Evolutionary conservation across 2,113 vertebrate species (phyloP).

Genomic region (Apodemus sylvaticus): DNA sequence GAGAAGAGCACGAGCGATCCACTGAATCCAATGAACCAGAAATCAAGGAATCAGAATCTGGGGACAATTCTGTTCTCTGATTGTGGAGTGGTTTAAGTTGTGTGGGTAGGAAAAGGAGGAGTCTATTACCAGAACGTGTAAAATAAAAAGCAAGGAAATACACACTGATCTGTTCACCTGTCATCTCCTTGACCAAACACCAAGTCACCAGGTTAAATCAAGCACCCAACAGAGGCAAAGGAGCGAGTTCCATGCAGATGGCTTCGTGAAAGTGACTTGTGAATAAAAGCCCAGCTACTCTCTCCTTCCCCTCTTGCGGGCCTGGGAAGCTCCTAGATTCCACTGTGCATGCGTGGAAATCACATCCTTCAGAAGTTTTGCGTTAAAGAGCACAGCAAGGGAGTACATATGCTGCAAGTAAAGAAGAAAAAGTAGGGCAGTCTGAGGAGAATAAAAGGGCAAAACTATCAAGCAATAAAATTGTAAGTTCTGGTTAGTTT

Average conservation of each 20-base stretch:
- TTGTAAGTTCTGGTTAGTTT: slow-evolving; percentile 79
- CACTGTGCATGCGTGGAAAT: background rate
- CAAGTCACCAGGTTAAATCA: background rate
- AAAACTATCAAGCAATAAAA: slow-evolving; percentile 59
- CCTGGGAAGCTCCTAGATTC: background rate
- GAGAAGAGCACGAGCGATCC: rapidly evolving
- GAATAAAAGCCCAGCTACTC: background rate
- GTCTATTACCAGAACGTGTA: background rate
- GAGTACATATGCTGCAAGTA: background rate
- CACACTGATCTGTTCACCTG: background rate
- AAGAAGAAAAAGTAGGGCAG: slow-evolving; percentile 57
- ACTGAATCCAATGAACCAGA: background rate
- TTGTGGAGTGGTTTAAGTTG: background rate
- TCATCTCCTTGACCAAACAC: background rate
- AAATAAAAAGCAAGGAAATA: background rate
- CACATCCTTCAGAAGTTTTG: slow-evolving; percentile 44
- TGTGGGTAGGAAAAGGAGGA: background rate
- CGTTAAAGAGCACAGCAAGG: slow-evolving; percentile 37
- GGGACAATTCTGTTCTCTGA: rapidly evolving
- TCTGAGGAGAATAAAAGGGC: slow-evolving; percentile 72
- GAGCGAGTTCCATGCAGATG: rapidly evolving
- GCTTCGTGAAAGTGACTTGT: background rate
- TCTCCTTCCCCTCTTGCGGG: too few relatives aligned
- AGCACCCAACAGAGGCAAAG: background rate
- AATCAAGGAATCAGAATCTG: background rate